phyloP scores from a whole-genome alignment of 2,797 vertebrate species.

The Halcyon chelicuti region DNA sequence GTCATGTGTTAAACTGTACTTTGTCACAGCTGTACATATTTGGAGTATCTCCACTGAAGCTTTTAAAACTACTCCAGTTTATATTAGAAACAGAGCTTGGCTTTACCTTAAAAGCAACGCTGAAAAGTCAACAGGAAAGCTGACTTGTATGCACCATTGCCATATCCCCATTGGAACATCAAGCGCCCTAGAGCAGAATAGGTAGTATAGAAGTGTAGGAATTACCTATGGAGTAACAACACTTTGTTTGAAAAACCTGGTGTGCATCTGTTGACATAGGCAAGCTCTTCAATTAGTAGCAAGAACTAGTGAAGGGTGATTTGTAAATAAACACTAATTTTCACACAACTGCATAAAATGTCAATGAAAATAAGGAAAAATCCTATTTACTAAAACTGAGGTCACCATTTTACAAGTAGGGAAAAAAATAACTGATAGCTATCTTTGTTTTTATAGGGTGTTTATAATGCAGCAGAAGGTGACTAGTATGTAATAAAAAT shows the following conservation, averaged over 20 bases:
- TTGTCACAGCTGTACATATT: background rate
- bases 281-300: background rate
- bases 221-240: background rate
- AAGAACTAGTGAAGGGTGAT: background rate
- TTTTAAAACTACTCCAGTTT: background rate
- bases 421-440: constrained; percentile 2
- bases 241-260: background rate
- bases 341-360: background rate
- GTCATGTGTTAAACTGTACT: background rate
- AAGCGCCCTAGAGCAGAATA: background rate
- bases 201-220: background rate
- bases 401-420: background rate
- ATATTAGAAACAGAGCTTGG: background rate
- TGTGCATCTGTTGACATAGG: background rate
- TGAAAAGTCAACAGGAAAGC: background rate
- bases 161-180: background rate
- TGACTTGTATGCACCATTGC: background rate
- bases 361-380: constrained; percentile 24
- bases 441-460: background rate
- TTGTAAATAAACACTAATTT: background rate
- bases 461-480: background rate
- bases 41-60: background rate
- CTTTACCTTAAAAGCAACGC: background rate
- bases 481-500: background rate
- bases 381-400: constrained; percentile 27